A percentile compares a stretch with the other conserved stretches of the same genome.
These are phyloP conservation scores for Galendromus occidentalis DNA, from an alignment of 1,140 invertebrate genomes.

Conservation along the genomic window DNA sequence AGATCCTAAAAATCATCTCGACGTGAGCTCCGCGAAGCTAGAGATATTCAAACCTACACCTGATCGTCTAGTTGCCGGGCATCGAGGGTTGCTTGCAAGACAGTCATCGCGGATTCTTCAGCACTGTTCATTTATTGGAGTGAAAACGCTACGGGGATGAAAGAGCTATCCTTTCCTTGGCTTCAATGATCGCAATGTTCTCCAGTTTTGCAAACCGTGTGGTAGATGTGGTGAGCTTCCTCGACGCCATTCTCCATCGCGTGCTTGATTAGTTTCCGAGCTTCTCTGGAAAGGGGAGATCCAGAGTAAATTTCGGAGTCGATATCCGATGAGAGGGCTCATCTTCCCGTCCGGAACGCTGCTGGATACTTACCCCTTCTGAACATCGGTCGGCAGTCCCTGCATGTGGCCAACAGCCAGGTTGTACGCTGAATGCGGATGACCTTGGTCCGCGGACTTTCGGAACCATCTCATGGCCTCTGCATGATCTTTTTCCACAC, in stretches of 20 bases:
- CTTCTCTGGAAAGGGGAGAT: constrained; percentile 20
- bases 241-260: constrained; percentile 20
- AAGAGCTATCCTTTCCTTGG: too few species aligned
- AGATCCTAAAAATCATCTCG: too few species aligned
- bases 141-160: too few species aligned
- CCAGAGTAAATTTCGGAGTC: not conserved
- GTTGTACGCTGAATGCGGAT: constrained; percentile 37
- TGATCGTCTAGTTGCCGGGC: too few species aligned
- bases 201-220: constrained; percentile 18
- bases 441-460: constrained; percentile 35
- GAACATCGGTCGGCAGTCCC: constrained; percentile 25
- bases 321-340: too few species aligned
- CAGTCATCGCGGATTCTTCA: too few species aligned
- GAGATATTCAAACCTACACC: too few species aligned
- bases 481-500: constrained; percentile 30
- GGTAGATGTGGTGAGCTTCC: constrained; percentile 19
- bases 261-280: constrained; percentile 20
- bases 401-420: constrained; percentile 36
- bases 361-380: constrained; percentile 27
- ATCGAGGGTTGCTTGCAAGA: too few species aligned
- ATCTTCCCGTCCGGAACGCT: not conserved
- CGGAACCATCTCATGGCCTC: constrained; percentile 36
- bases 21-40: too few species aligned
- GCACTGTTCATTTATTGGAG: too few species aligned
- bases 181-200: constrained; percentile 20